Percentiles rank a stretch among this genome's conserved stretches.
Conservation (phyloP, 64 coral and sea anemone species). For the Pocillopora damicornis region DNA sequence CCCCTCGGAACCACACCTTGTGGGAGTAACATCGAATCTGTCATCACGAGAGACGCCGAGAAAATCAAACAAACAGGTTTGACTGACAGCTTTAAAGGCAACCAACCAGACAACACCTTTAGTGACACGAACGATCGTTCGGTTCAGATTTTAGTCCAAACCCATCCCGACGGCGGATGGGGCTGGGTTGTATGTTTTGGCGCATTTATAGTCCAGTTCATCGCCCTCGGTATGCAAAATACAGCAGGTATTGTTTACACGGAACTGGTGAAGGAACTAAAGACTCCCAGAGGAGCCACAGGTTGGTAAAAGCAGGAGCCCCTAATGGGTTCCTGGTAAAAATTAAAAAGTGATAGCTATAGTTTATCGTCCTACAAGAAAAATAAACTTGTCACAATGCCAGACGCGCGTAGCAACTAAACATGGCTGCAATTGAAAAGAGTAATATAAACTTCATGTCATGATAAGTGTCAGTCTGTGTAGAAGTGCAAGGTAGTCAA, state of each 20-base stretch:
- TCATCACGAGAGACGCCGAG: neutral
- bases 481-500: no score
- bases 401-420: no score
- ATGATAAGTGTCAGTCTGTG: no score
- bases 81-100: slow-evolving; percentile 4
- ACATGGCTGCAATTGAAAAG: no score
- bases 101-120: neutral
- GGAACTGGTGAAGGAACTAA: slow-evolving; percentile 54
- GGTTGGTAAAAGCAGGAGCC: neutral
- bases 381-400: no score
- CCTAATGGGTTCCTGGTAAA: neutral
- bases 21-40: neutral
- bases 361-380: no score
- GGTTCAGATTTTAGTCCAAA: slow-evolving; percentile 1
- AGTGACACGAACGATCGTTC: neutral
- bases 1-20: neutral
- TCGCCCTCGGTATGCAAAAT: slow-evolving; percentile 92
- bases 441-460: no score
- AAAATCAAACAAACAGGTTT: neutral
- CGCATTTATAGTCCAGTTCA: slow-evolving; percentile 93
- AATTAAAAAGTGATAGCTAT: no score
- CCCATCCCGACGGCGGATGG: slow-evolving; percentile 83
- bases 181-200: slow-evolving; percentile 87
- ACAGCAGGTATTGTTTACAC: slow-evolving; percentile 86
- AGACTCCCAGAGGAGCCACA: slow-evolving; percentile 54